Evolutionary conservation across 2,113 vertebrate genomes (phyloP).

Genomic region (Coryphaenoides rupestris): DNA sequence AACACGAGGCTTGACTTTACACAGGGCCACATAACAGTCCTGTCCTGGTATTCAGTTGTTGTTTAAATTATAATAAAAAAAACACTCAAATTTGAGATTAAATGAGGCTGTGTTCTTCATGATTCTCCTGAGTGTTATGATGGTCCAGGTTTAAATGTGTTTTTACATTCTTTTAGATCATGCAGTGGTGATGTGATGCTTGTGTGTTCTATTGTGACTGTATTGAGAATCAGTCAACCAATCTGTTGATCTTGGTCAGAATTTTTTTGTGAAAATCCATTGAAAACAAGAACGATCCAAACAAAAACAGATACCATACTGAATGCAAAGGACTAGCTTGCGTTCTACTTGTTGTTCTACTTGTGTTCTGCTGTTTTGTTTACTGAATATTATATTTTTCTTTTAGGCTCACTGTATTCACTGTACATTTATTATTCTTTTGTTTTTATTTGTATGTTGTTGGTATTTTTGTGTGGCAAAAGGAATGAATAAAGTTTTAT

Average conservation of each 20-base stretch:
- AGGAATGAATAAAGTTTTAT: no score
- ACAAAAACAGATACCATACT: background rate
- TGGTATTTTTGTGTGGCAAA: no score
- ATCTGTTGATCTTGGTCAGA: background rate
- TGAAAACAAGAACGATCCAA: background rate
- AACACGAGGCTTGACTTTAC: no score
- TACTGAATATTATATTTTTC: conserved; percentile 13
- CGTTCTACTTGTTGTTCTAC: background rate
- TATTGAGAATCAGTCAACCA: background rate
- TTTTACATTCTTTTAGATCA: background rate
- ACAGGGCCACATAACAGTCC: no score
- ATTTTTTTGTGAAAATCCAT: background rate
- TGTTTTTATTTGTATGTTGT: no score
- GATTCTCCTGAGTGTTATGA: no score
- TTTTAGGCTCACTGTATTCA: no score
- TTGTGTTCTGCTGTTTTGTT: background rate
- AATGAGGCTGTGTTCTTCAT: background rate
- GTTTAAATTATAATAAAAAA: no score
- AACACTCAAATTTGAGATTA: no score
- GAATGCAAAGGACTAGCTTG: background rate
- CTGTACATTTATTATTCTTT: no score
- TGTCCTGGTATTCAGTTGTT: no score
- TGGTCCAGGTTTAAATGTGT: no score
- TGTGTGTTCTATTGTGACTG: background rate
- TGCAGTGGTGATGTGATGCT: background rate